A percentile compares a stretch with the other conserved stretches of the same genome.
These are phyloP conservation scores for Nanorana parkeri DNA, from an alignment of 2,113 vertebrate genomes.

Conservation along the genomic window DNA sequence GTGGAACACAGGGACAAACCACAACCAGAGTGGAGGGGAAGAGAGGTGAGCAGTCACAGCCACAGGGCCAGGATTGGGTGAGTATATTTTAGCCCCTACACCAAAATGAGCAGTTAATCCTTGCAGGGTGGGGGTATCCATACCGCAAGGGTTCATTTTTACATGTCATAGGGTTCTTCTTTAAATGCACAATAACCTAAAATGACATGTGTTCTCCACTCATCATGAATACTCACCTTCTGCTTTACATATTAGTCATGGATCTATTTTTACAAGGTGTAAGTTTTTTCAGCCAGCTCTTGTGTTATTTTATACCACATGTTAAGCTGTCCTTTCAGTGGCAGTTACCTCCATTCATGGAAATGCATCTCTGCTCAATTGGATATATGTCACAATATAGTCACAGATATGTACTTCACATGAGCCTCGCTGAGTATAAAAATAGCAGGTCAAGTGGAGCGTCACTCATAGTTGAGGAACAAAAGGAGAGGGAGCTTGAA, in stretches of 20 bases:
- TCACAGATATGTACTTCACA: slow-evolving; percentile 45
- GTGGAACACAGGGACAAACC: too few relatives aligned
- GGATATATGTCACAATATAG: slow-evolving; percentile 45
- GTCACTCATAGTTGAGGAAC: slow-evolving; percentile 16
- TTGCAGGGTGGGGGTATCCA: too few relatives aligned
- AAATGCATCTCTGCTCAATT: slow-evolving; percentile 43
- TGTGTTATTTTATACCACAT: slow-evolving; percentile 15
- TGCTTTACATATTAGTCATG: slow-evolving; percentile 10
- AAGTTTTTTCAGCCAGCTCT: neutral
- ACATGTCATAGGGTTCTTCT: too few relatives aligned
- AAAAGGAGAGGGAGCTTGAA: slow-evolving; percentile 56
- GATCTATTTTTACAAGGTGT: slow-evolving; percentile 1
- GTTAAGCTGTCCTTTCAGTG: neutral
- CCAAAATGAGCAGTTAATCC: too few relatives aligned
- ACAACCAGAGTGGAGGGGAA: too few relatives aligned
- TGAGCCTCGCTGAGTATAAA: neutral
- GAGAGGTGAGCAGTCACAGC: too few relatives aligned
- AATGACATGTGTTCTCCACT: too few relatives aligned
- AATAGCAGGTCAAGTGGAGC: slow-evolving; percentile 35
- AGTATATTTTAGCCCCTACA: too few relatives aligned
- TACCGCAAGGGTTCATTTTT: too few relatives aligned
- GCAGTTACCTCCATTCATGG: slow-evolving; percentile 6
- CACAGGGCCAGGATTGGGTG: too few relatives aligned
- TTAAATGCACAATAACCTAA: too few relatives aligned
- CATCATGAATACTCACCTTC: neutral